These are phyloP conservation scores for Esox lucius DNA, from an alignment of 2,797 vertebrate genomes.

Conservation along the genomic window DNA sequence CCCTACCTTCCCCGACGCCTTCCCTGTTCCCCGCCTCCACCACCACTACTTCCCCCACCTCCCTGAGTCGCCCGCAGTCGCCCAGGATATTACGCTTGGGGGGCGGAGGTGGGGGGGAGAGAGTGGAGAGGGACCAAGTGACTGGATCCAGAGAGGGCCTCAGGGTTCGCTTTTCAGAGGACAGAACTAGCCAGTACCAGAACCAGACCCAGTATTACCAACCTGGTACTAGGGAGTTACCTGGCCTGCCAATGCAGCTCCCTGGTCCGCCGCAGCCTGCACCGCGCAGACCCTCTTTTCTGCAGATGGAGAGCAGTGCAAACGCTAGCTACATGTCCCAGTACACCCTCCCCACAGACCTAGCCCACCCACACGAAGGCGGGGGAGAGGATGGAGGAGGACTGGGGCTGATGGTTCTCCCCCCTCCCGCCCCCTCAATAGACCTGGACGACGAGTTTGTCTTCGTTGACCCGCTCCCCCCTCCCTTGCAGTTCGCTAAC, in stretches of 20 bases:
- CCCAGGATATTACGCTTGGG: conserved; percentile 72
- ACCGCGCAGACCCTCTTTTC: conserved; percentile 74
- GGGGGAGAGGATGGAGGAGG: conserved; percentile 52
- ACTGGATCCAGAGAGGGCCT: conserved; percentile 63
- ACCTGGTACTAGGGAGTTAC: conserved; percentile 59
- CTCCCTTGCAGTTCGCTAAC: conserved; percentile 91
- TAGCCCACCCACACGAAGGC: conserved; percentile 55
- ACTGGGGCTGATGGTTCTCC: conserved; percentile 83
- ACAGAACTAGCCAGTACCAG: conserved; percentile 67
- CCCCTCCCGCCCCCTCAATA: conserved; percentile 89
- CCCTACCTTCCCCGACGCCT: conserved; percentile 70
- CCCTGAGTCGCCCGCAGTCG: conserved; percentile 75
- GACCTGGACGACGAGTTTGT: conserved; percentile 91
- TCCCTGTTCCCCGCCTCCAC: conserved; percentile 72
- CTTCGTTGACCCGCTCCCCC: conserved; percentile 88
- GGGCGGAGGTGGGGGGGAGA: conserved; percentile 26
- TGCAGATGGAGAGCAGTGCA: conserved; percentile 70
- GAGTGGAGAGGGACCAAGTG: conserved; percentile 38
- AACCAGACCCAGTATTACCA: conserved; percentile 63
- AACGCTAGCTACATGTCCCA: conserved; percentile 67
- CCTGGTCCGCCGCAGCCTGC: conserved; percentile 68
- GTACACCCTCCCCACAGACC: conserved; percentile 65
- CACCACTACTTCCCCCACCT: conserved; percentile 66
- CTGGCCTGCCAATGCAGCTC: conserved; percentile 66
- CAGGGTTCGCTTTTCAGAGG: conserved; percentile 77